phyloP scores from a whole-genome alignment of 2,888 invertebrate species.

The Pristionchus japonicus region DNA sequence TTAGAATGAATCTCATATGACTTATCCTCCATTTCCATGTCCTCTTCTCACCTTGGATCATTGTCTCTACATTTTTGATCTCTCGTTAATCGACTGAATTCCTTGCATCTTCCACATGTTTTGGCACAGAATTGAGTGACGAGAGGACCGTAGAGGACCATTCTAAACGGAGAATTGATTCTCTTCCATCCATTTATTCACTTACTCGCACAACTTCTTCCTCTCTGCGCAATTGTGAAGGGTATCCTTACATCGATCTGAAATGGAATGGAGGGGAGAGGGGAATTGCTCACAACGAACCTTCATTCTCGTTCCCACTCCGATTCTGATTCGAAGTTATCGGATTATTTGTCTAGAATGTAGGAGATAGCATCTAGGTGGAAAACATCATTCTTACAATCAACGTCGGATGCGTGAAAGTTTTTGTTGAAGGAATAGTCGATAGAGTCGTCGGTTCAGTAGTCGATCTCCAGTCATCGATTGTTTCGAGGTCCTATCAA shows the following conservation, averaged over 20 bases:
- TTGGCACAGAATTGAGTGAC: slow-evolving; percentile 21
- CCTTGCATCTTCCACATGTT: slow-evolving; percentile 34
- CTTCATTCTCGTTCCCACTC: not conserved
- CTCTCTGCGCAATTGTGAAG: not conserved
- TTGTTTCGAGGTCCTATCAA: not conserved
- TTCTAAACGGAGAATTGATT: not conserved
- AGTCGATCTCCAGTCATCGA: not conserved
- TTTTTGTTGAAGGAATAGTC: not conserved
- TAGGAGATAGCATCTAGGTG: not conserved
- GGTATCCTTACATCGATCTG: slow-evolving; percentile 15
- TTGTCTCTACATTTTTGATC: slow-evolving; percentile 36
- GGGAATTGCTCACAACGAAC: not conserved
- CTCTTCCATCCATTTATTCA: not conserved
- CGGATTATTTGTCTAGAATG: not conserved
- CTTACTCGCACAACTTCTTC: slow-evolving; percentile 27
- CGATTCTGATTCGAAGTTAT: not conserved
- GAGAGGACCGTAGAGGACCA: not conserved
- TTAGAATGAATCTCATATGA: not conserved
- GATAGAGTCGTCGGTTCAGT: not conserved
- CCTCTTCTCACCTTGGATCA: not conserved
- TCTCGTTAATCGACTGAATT: slow-evolving; percentile 27
- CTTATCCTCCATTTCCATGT: not conserved
- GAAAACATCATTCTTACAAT: not conserved
- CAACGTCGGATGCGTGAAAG: not conserved
- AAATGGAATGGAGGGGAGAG: not conserved